phyloP scores from a whole-genome alignment of 1,140 invertebrate species.

The Drosophila mojavensis region DNA sequence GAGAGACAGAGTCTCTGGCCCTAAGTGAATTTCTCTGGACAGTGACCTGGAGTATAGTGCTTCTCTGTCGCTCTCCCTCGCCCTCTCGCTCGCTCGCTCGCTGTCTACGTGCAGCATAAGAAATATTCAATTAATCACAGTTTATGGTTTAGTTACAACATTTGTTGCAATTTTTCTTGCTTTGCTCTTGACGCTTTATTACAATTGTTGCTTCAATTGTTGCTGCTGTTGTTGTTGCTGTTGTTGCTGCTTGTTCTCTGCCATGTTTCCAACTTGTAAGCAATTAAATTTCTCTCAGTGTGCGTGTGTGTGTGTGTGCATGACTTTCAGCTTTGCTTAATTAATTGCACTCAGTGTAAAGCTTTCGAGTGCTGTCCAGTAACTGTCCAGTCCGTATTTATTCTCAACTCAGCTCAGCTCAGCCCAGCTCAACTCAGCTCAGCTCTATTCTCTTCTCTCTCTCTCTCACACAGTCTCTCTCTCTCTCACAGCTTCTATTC shows the following conservation, averaged over 20 bases:
- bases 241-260: conserved; percentile 47
- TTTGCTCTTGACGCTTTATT: conserved; percentile 78
- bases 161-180: conserved; percentile 83
- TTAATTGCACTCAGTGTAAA: conserved; percentile 77
- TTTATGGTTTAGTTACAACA: conserved; percentile 81
- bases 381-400: conserved; percentile 47
- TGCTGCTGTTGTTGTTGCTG: conserved; percentile 64
- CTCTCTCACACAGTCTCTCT: background rate
- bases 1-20: background rate
- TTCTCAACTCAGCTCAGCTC: conserved; percentile 4
- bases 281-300: conserved; percentile 69
- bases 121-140: conserved; percentile 83
- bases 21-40: conserved; percentile 32
- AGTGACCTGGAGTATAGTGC: background rate
- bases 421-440: conserved; percentile 20
- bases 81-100: conserved; percentile 21
- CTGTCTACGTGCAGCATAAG: conserved; percentile 72
- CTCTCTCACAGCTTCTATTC: conserved; percentile 38
- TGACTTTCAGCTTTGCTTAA: conserved; percentile 82
- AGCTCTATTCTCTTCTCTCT: conserved; percentile 2
- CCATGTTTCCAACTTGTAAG: conserved; percentile 80
- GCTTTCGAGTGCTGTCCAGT: conserved; percentile 54
- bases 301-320: conserved; percentile 40
- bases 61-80: no score
- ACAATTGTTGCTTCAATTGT: conserved; percentile 69